A percentile compares a stretch with the other conserved stretches of the same genome.
These are phyloP conservation scores for Emys orbicularis DNA, from an alignment of 2,797 vertebrate species.

Conservation along the genomic window DNA sequence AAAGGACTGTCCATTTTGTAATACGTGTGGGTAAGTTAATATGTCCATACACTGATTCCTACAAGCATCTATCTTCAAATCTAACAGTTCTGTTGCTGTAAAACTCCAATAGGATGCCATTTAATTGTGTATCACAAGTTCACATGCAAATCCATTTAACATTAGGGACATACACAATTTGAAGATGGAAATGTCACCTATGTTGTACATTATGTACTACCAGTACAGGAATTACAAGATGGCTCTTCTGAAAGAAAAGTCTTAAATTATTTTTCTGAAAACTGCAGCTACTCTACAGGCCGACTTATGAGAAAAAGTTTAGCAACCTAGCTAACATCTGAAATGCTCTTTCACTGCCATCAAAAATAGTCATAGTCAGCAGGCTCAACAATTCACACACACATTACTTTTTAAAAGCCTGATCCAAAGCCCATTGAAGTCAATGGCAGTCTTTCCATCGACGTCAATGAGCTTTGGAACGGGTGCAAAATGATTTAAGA, in stretches of 20 bases:
- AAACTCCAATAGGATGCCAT: neutral
- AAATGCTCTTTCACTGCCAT: neutral
- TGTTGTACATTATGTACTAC: neutral
- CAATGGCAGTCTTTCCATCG: neutral
- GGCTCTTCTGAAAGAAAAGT: neutral
- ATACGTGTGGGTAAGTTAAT: neutral
- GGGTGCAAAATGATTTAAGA: neutral
- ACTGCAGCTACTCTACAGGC: neutral
- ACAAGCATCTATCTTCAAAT: neutral
- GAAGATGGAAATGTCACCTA: conserved; percentile 17
- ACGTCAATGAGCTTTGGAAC: neutral
- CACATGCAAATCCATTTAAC: neutral
- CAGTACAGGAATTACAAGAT: neutral
- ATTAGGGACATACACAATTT: neutral
- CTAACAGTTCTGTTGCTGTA: neutral
- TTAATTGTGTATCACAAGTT: neutral
- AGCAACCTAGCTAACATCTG: neutral
- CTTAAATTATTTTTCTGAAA: neutral
- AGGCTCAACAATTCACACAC: conserved; percentile 4
- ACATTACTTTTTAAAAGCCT: neutral
- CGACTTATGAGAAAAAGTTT: neutral
- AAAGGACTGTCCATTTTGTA: neutral
- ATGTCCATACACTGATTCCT: neutral
- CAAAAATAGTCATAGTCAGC: fast-evolving
- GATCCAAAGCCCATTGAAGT: neutral